These are phyloP conservation scores for Gadopsis bispinosus DNA, from an alignment of 2,797 vertebrate species.

Conservation along the genomic window DNA sequence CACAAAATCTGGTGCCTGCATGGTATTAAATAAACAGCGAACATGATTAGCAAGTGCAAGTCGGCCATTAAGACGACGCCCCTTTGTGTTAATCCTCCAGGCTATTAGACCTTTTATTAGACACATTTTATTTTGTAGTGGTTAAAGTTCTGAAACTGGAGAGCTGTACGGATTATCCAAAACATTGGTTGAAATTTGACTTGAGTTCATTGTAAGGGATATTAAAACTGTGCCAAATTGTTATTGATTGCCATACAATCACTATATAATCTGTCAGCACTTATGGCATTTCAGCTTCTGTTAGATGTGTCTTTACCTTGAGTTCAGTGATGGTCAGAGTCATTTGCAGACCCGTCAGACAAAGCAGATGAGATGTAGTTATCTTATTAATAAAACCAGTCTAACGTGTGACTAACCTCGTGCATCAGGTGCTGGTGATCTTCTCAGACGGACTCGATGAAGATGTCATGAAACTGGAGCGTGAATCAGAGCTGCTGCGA, in stretches of 20 bases:
- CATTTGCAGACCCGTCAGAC: not conserved
- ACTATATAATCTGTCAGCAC: not conserved
- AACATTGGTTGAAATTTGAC: not conserved
- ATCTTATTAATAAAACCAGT: not conserved
- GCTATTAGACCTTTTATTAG: not conserved
- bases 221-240: not conserved
- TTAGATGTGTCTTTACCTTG: not conserved
- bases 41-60: not conserved
- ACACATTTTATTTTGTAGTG: not conserved
- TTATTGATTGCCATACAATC: not conserved
- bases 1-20: not conserved
- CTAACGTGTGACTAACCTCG: not conserved
- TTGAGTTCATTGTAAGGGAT: not conserved
- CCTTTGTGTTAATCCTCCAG: not conserved
- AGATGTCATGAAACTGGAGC: slow-evolving; percentile 79
- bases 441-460: slow-evolving; percentile 91
- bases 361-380: not conserved
- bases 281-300: not conserved
- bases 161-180: not conserved
- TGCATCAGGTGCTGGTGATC: slow-evolving; percentile 87
- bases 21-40: not conserved
- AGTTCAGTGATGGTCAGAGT: not conserved
- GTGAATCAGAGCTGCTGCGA: slow-evolving; percentile 76
- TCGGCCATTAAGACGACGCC: not conserved
- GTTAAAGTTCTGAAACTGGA: not conserved